These are phyloP conservation scores for Maccullochella peelii DNA, from an alignment of 2,113 vertebrate genomes.

Conservation along the genomic window DNA sequence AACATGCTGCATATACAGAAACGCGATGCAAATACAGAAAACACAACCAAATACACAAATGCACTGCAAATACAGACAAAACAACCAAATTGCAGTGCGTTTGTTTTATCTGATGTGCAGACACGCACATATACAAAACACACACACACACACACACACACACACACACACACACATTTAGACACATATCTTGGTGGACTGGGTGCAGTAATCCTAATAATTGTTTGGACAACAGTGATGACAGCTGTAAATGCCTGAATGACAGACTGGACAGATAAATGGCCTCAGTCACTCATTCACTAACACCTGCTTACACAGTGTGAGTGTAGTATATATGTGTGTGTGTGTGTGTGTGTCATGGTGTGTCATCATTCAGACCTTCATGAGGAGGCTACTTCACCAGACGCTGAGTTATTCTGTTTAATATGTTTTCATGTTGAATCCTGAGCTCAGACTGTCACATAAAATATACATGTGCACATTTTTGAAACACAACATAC, in stretches of 20 bases:
- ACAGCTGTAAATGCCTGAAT: constrained; percentile 33
- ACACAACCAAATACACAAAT: no score
- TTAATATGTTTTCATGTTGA: constrained; percentile 33
- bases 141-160: neutral
- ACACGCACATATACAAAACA: neutral
- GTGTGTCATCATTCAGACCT: constrained; percentile 16
- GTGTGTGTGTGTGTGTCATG: neutral
- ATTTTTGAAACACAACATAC: no score
- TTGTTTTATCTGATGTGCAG: no score
- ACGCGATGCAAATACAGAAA: no score
- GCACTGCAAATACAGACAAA: no score
- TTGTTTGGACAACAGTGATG: constrained; percentile 49
- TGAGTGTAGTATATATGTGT: constrained; percentile 5
- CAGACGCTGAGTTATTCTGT: constrained; percentile 3
- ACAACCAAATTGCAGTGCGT: no score
- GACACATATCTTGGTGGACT: constrained; percentile 31
- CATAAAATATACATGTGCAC: neutral
- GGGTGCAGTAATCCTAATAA: constrained; percentile 52
- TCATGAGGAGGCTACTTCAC: neutral
- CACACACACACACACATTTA: neutral
- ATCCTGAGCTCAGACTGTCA: neutral
- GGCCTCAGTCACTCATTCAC: constrained; percentile 70
- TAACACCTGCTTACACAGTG: constrained; percentile 32
- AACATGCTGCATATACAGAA: no score
- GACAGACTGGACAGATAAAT: constrained; percentile 50